Conservation (phyloP, 2,888 invertebrate species). For the Spisula subtruncata region DNA sequence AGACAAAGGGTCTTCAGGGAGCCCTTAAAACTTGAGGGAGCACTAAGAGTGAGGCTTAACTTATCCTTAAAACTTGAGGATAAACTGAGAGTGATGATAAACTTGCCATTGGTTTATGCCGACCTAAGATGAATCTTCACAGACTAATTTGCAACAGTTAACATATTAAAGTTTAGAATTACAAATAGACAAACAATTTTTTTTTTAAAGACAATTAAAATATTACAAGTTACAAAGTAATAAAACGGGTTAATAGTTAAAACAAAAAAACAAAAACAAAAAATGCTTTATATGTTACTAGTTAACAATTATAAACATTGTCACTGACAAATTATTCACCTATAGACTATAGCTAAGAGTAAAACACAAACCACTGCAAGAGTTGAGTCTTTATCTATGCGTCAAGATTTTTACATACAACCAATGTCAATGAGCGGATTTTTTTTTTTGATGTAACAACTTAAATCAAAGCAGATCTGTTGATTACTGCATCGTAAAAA, state of each 20-base stretch:
- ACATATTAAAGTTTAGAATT: slow-evolving; percentile 3
- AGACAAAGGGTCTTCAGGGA: no score
- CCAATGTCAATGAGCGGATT: background rate
- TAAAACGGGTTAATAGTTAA: slow-evolving; percentile 5
- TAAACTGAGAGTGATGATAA: background rate
- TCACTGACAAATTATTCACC: background rate
- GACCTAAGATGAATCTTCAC: background rate
- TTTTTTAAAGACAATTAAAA: slow-evolving; percentile 26
- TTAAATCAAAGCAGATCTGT: no score
- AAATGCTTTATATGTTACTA: background rate
- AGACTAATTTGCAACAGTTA: slow-evolving; percentile 21
- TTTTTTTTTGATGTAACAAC: no score
- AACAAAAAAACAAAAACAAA: slow-evolving; percentile 6
- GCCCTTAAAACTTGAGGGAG: no score
- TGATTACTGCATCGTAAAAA: background rate
- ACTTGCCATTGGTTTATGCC: background rate
- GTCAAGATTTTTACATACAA: background rate
- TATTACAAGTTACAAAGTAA: slow-evolving; percentile 23
- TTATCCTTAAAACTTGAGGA: no score
- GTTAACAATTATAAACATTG: background rate
- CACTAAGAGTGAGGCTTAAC: no score
- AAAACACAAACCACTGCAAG: no score
- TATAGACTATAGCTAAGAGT: no score
- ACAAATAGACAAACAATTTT: background rate
- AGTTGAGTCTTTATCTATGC: no score